Base-by-base conservation (phyloP, 1,140 invertebrate genomes). In the Oscheius sp. region DNA sequence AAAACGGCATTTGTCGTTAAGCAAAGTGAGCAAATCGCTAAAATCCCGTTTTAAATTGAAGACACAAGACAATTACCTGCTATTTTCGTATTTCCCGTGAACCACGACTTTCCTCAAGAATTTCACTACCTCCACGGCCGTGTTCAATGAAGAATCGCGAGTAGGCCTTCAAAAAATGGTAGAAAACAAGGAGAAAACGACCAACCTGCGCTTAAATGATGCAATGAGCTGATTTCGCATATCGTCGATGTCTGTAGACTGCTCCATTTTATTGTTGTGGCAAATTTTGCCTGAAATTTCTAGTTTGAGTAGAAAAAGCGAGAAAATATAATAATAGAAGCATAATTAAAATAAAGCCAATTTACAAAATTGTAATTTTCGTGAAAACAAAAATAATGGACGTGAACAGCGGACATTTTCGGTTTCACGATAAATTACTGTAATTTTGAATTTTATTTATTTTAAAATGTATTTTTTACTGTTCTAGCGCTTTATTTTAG, bases 41-140 rank as follows among this genome's bases (percentile, higher is more conserved):
- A 55, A 55, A 55, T 13, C 28, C n/a, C 38, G 38, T 10, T 15
- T 7, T 26, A 55, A 20, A 4, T 13, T 15, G 7, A 55, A 55
- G 23, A 55, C n/a, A 42, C 7, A 7, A 55, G 28, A 23, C 23
- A 55, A 13, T 26, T 4, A 55, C 49, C 49, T 55, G 49, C 49
- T 55, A 55, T 55, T 55, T 23, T 55, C 49, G 23, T 55, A 55
- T 55, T 55, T 55, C 49, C 49, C 49, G 28, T 55, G 23, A 55
- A 55, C 49, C 4, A 55, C 49, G 23, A 55, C 4, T 7, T 23
- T 55, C 28, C 49, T 55, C 49, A 55, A 55, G 28, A 55, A 55
- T 23, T 55, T 55, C 49, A 55, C 28, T 4, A 26, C 7, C 23
- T 55, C 49, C 28, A 55, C 49, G 28, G 49, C 23, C 28, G 23